phyloP scores from a whole-genome alignment of 2,888 invertebrate species.

The Belgica antarctica region DNA sequence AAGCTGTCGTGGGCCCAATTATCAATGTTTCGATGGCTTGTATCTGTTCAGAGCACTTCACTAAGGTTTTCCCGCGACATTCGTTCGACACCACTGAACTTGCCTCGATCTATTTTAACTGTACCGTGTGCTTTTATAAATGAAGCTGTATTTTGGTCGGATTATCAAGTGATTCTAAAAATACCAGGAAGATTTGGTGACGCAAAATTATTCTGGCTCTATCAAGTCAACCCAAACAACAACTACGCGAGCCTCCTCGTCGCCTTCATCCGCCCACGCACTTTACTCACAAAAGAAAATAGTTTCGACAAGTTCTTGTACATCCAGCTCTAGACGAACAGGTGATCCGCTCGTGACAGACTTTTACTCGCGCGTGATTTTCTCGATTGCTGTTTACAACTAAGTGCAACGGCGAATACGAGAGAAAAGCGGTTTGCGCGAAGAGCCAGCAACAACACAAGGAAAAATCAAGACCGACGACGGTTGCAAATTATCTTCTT shows the following conservation, averaged over 20 bases:
- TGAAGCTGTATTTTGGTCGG: background rate
- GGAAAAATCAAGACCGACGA: no score
- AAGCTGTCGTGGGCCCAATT: no score
- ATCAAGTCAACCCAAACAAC: background rate
- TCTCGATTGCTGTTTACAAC: no score
- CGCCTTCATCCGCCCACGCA: constrained; percentile 6
- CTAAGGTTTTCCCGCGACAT: no score
- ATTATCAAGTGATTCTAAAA: background rate
- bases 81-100: no score
- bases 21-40: no score
- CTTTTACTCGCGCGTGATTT: background rate
- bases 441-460: no score
- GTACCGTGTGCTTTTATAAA: background rate
- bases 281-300: constrained; percentile 26
- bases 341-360: background rate
- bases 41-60: no score
- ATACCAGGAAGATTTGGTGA: background rate
- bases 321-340: constrained; percentile 27
- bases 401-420: background rate
- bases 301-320: constrained; percentile 16
- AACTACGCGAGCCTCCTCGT: background rate
- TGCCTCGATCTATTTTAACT: constrained; percentile 13
- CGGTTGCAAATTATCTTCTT: no score
- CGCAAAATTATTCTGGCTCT: background rate
- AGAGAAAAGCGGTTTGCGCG: no score